phyloP scores from a whole-genome alignment of 2,888 invertebrate species.

The Lagria hirta region DNA sequence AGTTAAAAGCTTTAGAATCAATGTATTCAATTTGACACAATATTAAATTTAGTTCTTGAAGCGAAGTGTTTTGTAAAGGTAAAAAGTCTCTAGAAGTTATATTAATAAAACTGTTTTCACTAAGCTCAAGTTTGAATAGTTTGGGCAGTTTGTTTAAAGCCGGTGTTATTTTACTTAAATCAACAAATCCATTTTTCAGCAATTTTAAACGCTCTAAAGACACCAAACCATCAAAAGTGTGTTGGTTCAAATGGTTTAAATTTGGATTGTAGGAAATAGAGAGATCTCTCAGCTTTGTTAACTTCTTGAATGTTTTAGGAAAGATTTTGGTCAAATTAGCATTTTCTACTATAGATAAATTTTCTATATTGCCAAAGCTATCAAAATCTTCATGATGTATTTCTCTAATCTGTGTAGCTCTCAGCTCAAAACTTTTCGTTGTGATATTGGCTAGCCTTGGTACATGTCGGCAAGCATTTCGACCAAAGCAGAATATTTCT shows the following conservation, averaged over 20 bases:
- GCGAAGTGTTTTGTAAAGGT: slow-evolving; percentile 53
- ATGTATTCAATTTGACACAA: slow-evolving; percentile 60
- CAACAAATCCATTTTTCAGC: slow-evolving; percentile 60
- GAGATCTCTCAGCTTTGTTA: slow-evolving; percentile 56
- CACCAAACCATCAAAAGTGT: slow-evolving; percentile 57
- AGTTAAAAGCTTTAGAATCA: slow-evolving; percentile 57
- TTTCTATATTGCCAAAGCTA: slow-evolving; percentile 51
- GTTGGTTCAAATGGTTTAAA: slow-evolving; percentile 53
- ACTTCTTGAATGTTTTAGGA: slow-evolving; percentile 56
- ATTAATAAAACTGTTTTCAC: slow-evolving; percentile 57
- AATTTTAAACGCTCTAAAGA: slow-evolving; percentile 57
- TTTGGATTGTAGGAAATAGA: slow-evolving; percentile 61
- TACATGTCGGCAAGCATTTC: slow-evolving; percentile 57
- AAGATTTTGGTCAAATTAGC: slow-evolving; percentile 56
- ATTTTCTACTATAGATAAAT: slow-evolving; percentile 60
- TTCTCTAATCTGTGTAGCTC: slow-evolving; percentile 56
- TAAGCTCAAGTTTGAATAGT: slow-evolving; percentile 57
- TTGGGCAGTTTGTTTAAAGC: slow-evolving; percentile 51
- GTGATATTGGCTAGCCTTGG: slow-evolving; percentile 54
- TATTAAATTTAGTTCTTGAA: slow-evolving; percentile 57
- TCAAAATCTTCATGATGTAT: slow-evolving; percentile 54
- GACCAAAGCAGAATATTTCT: slow-evolving; percentile 58
- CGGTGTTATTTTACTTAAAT: slow-evolving; percentile 53
- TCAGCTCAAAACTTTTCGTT: slow-evolving; percentile 54
- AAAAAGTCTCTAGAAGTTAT: slow-evolving; percentile 55